Evolutionary conservation across 2,113 vertebrate genomes (phyloP).

Genomic region (Poecile atricapillus): DNA sequence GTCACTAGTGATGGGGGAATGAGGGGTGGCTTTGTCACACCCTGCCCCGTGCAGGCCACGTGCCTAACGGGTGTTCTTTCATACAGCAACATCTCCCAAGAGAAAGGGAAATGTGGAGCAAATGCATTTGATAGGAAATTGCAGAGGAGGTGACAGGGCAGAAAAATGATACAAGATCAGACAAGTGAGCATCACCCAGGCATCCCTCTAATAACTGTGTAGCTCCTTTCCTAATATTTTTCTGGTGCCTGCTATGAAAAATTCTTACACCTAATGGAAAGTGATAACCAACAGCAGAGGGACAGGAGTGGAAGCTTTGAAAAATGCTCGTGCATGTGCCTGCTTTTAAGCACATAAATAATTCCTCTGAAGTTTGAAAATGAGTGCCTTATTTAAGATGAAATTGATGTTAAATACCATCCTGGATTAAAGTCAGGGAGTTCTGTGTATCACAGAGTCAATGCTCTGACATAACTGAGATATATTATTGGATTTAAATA

Average conservation of each 20-base stretch:
- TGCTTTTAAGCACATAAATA: conserved; percentile 1
- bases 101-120: neutral
- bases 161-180: neutral
- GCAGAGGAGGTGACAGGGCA: neutral
- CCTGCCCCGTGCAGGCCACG: neutral
- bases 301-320: neutral
- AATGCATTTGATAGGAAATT: neutral
- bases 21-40: neutral
- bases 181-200: neutral
- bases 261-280: neutral
- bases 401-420: neutral
- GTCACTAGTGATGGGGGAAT: neutral
- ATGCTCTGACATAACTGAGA: neutral
- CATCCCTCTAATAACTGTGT: neutral
- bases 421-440: neutral
- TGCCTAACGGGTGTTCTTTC: neutral
- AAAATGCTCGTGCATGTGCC: fast-evolving
- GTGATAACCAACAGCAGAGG: neutral
- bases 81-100: neutral
- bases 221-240: conserved; percentile 1
- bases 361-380: conserved; percentile 5
- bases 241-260: neutral
- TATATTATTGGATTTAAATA: neutral
- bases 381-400: neutral
- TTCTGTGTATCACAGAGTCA: neutral